A percentile compares a stretch with the other conserved stretches of the same genome.
Conservation (phyloP, 1,140 invertebrate species). For the Chrysoperla carnea region DNA sequence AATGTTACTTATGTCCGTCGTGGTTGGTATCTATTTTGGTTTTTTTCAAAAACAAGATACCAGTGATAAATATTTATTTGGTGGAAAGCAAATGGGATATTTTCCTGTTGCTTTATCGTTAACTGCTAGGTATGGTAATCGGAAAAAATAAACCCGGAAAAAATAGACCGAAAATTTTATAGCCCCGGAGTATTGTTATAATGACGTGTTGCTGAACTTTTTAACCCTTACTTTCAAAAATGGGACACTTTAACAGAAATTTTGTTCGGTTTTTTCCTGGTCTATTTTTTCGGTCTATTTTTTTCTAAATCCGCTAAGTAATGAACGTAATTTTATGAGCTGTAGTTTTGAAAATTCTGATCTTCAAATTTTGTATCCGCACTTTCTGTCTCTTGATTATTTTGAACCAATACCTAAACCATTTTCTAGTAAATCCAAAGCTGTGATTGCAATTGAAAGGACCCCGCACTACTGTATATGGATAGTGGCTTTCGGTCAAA, state of each 20-base stretch:
- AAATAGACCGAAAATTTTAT: too few relatives aligned
- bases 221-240: too few relatives aligned
- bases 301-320: background rate
- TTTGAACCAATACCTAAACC: background rate
- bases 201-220: too few relatives aligned
- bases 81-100: slow-evolving; percentile 25
- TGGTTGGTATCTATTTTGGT: slow-evolving; percentile 62
- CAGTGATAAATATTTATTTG: slow-evolving; percentile 56
- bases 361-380: background rate
- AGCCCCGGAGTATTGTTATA: too few relatives aligned
- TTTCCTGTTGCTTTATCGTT: slow-evolving; percentile 7
- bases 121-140: slow-evolving; percentile 8
- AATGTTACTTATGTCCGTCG: slow-evolving; percentile 41
- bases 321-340: background rate
- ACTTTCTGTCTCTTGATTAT: too few relatives aligned
- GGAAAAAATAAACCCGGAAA: background rate
- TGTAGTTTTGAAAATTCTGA: background rate
- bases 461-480: too few relatives aligned
- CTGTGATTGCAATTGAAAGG: too few relatives aligned
- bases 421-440: background rate
- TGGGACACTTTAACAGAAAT: too few relatives aligned
- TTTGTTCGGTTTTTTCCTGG: too few relatives aligned
- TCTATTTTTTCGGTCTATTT: too few relatives aligned
- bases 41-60: slow-evolving; percentile 56
- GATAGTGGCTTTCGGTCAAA: too few relatives aligned